These are phyloP conservation scores for Anabas testudineus DNA, from an alignment of 2,797 vertebrate genomes.

Conservation along the genomic window DNA sequence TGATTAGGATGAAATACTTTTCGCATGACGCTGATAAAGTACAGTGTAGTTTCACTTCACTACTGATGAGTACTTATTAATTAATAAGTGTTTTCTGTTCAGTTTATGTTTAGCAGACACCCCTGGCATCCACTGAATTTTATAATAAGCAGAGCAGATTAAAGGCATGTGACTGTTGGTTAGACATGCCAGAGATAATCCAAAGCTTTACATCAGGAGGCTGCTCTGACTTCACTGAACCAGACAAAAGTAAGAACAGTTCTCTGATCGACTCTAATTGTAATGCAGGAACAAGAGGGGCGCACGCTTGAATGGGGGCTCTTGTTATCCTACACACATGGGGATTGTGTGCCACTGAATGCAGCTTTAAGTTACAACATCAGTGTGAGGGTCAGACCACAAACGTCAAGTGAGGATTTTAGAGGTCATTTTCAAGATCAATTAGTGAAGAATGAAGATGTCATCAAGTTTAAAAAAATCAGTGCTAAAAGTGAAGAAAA, in stretches of 20 bases:
- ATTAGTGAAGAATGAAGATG: conserved; percentile 18
- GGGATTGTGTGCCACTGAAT: conserved; percentile 55
- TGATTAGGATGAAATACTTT: conserved; percentile 47
- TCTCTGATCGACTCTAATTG: conserved; percentile 54
- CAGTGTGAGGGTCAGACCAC: conserved; percentile 35
- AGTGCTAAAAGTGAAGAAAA: too few species aligned
- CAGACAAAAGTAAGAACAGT: conserved; percentile 7
- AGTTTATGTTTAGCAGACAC: conserved; percentile 20
- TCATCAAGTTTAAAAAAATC: background rate
- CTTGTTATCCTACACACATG: conserved; percentile 64
- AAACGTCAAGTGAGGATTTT: conserved; percentile 22
- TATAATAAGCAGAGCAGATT: conserved; percentile 40
- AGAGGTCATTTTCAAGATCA: conserved; percentile 7
- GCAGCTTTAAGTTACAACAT: conserved; percentile 51
- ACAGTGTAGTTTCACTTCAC: too few species aligned
- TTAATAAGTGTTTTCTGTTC: conserved; percentile 6
- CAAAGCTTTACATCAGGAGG: conserved; percentile 31
- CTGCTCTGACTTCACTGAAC: conserved; percentile 54
- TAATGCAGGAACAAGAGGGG: conserved; percentile 48
- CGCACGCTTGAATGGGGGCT: conserved; percentile 57
- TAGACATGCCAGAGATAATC: conserved; percentile 39
- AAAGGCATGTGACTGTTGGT: conserved; percentile 35
- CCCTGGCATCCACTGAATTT: background rate
- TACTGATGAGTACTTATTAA: too few species aligned
- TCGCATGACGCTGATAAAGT: conserved; percentile 33